Evolutionary conservation across 37 sponge, comb jelly and placozoan genomes (phyloP), one percentile per base, ranked within the genome.

Genomic region (Spongia lamella): DNA sequence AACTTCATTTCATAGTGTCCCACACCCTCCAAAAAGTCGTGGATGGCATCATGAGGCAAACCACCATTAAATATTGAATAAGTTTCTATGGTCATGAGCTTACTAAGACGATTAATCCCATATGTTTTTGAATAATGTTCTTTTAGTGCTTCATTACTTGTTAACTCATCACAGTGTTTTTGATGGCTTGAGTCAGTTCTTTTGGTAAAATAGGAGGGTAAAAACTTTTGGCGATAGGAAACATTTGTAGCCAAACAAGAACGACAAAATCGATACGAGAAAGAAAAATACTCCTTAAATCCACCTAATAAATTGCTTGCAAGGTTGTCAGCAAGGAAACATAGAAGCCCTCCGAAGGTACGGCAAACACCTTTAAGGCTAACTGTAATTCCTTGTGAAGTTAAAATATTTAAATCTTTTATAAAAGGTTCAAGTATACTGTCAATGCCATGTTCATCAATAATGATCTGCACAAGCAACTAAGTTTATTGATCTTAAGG

Each of bases 31-130:
- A 73, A 36, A 16, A 82, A n/a, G 34, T 82, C 75, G 24, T 73
- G 83, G 75, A 82, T 82, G 21, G 64, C n/a, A 73, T 82, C 75
- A 66, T 82, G 75, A n/a, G 83, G 58, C 50, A 80, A 27, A 20
- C 79, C 79, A 80, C 81, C 73, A 33, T 43, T 53, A 69, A 61
- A 70, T 43, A 82, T 7, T 20, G 49, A 58, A 30, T 37, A 75
- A 38, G 17, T 24, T 29, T 63, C 2, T 17, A 75, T 64, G 37
- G 72, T 49, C 17, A 73, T 6, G 16, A 66, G 64, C 11, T 17
- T 11, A 38, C 59, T 54, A 2, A 59, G 57, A 38, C 59, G 67
- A 14, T 40, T 39, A 14, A 80, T 61, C 22, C 72, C 81, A 29
- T 70, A 80, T 61, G 72, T 80, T 49, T 69, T 80, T 11, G 81